Evolutionary conservation across 2,888 invertebrate species (phyloP).

Genomic region (Himalopsyche anomala): DNA sequence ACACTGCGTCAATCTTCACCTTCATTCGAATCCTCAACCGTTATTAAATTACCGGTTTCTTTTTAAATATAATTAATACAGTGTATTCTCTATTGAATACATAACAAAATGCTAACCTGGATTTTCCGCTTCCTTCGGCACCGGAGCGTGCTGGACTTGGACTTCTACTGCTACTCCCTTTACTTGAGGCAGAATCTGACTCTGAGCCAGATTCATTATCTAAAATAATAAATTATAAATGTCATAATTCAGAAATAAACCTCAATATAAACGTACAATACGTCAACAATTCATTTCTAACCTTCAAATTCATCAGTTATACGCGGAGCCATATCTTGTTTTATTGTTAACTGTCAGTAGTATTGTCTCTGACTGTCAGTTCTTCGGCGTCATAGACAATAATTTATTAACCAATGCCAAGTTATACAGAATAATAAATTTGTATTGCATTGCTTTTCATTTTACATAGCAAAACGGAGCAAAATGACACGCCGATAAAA

Average conservation of each 20-base stretch:
- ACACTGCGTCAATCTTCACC: no score
- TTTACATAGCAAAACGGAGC: no score
- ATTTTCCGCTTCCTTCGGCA: conserved; percentile 69
- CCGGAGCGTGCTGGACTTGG: conserved; percentile 73
- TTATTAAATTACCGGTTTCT: no score
- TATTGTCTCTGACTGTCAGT: no score
- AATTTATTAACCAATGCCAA: no score
- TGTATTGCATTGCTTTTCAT: no score
- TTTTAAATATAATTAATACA: background rate
- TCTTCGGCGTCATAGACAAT: no score
- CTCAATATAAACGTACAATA: background rate
- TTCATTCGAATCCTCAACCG: no score
- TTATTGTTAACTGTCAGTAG: no score
- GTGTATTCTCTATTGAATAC: background rate
- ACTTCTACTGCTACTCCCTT: conserved; percentile 72
- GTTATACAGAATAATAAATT: no score
- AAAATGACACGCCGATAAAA: no score
- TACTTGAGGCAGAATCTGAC: conserved; percentile 74
- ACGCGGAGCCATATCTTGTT: conserved; percentile 55
- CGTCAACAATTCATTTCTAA: conserved; percentile 48
- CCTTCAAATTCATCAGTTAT: conserved; percentile 53
- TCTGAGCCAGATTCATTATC: conserved; percentile 75
- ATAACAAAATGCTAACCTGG: conserved; percentile 48
- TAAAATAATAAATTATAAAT: conserved; percentile 64
- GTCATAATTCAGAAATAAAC: background rate